Evolutionary conservation across 2,113 vertebrate genomes (phyloP), one percentile per base, ranked within the genome.

Genomic region (Tachycineta bicolor): DNA sequence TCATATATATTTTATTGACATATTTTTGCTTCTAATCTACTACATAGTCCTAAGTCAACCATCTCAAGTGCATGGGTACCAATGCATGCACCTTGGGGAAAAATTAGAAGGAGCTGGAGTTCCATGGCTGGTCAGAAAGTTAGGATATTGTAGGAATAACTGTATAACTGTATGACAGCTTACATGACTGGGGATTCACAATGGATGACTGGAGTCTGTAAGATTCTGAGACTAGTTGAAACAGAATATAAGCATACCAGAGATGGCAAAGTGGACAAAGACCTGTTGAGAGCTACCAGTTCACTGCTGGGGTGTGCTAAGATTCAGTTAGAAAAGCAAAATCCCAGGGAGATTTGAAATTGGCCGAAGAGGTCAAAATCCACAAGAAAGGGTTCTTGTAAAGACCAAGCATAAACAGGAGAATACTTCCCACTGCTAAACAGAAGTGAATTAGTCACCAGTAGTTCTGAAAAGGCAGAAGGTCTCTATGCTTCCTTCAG

Each of bases 401-500:
- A 56, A 84, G 41, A 47, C 15, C 18, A 41, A n/a, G 23, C 23
- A 56, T 28, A 74, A 55, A 28, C 8, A 74, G 19, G 39, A 71
- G 26, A n/a, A 47, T 29, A 47, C 12, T 28, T 7, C 10, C 14
- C 19, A 28, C 12, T 47, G 12, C 52, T 77, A 71, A 47, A 31
- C 12, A 59, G 29, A 41, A 22, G 25, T 28, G 6, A 58, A 52
- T 47, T 92, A 58, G 25, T 26, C 4, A 52, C 5, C 56, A 76
- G 5, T 15, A 70, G 7, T 9, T 11, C 4, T 41, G 22, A 52
- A 64, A 31, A 70, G 12, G 33, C 7, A 39, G 13, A 53, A 3
- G 11, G 47, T 59, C n/a, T 46, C 49, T 59, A 12, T 0, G 0
- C 4, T 52, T 70, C 12, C 12, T 75, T 39, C 31, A 50, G 13